Conservation (phyloP, 1,140 invertebrate species). For the Drosophila baimaii region DNA sequence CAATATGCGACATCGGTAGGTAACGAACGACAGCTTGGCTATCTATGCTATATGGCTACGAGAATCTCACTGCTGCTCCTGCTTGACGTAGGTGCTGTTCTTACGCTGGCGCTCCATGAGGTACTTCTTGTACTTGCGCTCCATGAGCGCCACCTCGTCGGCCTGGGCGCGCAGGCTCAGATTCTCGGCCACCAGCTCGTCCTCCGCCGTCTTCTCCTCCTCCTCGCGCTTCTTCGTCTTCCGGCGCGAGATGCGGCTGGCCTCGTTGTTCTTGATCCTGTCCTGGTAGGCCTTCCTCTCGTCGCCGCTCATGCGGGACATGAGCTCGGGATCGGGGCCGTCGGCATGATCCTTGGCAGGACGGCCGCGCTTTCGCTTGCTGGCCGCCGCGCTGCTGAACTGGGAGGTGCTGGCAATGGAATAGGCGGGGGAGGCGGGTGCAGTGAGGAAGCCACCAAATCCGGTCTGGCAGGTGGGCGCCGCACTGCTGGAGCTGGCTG, state of each 20-base stretch:
- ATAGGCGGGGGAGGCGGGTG: constrained; percentile 67
- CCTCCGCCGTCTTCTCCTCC: constrained; percentile 53
- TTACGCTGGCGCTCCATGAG: constrained; percentile 37
- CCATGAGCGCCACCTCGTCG: constrained; percentile 10
- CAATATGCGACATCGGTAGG: constrained; percentile 68
- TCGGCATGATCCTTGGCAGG: constrained; percentile 78
- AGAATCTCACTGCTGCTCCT: constrained; percentile 62
- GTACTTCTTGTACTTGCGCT: constrained; percentile 15
- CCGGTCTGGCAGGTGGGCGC: constrained; percentile 58
- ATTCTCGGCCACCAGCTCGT: constrained; percentile 32
- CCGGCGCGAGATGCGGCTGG: constrained; percentile 72
- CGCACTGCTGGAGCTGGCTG: constrained; percentile 40
- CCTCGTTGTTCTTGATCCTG: constrained; percentile 79
- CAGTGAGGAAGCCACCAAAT: constrained; percentile 59
- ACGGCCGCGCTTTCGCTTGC: constrained; percentile 73
- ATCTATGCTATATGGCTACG: constrained; percentile 60
- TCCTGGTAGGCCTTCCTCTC: constrained; percentile 64
- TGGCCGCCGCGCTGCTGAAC: constrained; percentile 46
- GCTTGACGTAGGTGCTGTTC: constrained; percentile 61
- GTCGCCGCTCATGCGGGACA: constrained; percentile 54
- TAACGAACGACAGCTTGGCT: constrained; percentile 56
- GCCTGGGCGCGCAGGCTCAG: constrained; percentile 13
- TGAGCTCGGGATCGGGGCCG: constrained; percentile 63
- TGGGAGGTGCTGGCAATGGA: constrained; percentile 64
- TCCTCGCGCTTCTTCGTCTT: constrained; percentile 75